A percentile compares a stretch with the other conserved stretches of the same genome.
phyloP scores from a whole-genome alignment of 1,140 invertebrate species.

The Coenobita brevimanus region DNA sequence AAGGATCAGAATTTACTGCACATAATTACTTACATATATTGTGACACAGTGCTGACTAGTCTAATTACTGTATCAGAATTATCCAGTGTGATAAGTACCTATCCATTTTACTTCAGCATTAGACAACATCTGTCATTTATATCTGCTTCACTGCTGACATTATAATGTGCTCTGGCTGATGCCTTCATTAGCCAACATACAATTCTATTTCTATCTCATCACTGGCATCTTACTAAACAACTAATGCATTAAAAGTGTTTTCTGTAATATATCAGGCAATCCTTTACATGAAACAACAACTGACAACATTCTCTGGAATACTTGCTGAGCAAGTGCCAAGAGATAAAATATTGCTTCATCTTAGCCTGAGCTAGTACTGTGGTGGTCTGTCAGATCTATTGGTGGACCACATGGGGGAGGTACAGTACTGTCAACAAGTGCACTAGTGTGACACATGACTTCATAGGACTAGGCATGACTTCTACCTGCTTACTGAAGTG shows the following conservation, averaged over 20 bases:
- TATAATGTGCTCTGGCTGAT: too few species aligned
- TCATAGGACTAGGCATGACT: slow-evolving; percentile 11
- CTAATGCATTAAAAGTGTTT: not conserved
- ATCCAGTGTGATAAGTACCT: not conserved
- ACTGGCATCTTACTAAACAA: too few species aligned
- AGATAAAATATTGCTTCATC: slow-evolving; percentile 43
- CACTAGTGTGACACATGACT: not conserved
- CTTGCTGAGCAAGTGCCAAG: slow-evolving; percentile 64
- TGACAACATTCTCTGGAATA: slow-evolving; percentile 58
- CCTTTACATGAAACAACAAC: slow-evolving; percentile 30
- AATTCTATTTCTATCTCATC: too few species aligned
- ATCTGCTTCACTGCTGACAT: too few species aligned
- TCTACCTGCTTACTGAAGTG: not conserved
- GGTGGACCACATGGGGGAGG: slow-evolving; percentile 23
- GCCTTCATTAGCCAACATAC: too few species aligned
- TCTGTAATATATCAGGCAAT: slow-evolving; percentile 18
- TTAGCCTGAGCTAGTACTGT: slow-evolving; percentile 28
- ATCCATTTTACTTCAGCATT: too few species aligned
- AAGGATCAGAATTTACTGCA: too few species aligned
- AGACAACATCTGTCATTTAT: too few species aligned
- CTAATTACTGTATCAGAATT: too few species aligned
- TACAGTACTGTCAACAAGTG: slow-evolving; percentile 12
- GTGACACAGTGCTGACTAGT: slow-evolving; percentile 1
- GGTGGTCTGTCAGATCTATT: slow-evolving; percentile 44
- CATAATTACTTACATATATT: not conserved